Percentiles rank a stretch among this genome's conserved stretches.
phyloP scores from a whole-genome alignment of 2,113 vertebrate genomes.

The Tonatia bakeri region DNA sequence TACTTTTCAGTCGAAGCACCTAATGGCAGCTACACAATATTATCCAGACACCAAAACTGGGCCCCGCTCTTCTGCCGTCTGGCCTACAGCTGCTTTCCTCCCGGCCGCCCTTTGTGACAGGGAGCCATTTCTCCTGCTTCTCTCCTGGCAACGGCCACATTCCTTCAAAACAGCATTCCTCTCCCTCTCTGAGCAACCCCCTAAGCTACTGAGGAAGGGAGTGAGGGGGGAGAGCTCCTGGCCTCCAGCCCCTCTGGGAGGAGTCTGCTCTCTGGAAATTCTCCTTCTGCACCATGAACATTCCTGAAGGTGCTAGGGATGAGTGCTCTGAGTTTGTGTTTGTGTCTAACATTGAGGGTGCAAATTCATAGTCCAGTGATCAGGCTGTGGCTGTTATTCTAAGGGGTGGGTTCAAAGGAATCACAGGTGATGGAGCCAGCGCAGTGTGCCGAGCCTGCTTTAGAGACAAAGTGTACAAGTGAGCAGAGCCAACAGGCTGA shows the following conservation, averaged over 20 bases:
- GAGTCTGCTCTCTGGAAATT: not conserved
- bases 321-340: not conserved
- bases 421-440: not conserved
- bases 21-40: not conserved
- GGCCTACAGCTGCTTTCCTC: not conserved
- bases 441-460: not conserved
- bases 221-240: not conserved
- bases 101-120: not conserved
- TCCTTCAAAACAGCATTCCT: constrained; percentile 9
- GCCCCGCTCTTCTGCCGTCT: not conserved
- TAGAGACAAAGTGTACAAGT: not conserved
- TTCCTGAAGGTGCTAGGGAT: not conserved
- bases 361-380: not conserved
- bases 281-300: not conserved
- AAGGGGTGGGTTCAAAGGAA: not conserved
- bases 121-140: not conserved
- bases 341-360: not conserved
- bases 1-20: not conserved
- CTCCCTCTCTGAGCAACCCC: not conserved
- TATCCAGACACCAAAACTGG: not conserved
- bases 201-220: not conserved
- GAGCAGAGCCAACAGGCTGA: not conserved
- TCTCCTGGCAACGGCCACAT: constrained; percentile 59
- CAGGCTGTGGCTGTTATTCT: not conserved
- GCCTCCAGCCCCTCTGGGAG: not conserved